These are phyloP conservation scores for Sipha maydis DNA, from an alignment of 2,888 invertebrate species.

Conservation along the genomic window DNA sequence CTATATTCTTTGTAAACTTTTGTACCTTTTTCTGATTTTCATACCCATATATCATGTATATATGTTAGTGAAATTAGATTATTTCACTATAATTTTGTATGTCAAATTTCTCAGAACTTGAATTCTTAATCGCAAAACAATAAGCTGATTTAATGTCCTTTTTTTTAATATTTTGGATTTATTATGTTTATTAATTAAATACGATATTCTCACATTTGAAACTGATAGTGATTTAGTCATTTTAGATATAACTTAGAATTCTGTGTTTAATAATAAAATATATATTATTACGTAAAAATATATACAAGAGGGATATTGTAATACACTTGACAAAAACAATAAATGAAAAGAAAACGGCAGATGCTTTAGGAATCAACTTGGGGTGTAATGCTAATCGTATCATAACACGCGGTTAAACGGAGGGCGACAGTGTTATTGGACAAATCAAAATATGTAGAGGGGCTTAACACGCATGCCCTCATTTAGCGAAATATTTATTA, in stretches of 20 bases:
- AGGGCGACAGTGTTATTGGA: slow-evolving; percentile 55
- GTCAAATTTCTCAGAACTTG: neutral
- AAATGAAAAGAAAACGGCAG: slow-evolving; percentile 37
- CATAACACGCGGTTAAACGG: slow-evolving; percentile 62
- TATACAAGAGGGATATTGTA: slow-evolving; percentile 1
- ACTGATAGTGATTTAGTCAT: neutral
- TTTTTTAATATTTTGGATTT: neutral
- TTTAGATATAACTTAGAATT: neutral
- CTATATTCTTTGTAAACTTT: neutral
- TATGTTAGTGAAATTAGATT: too few relatives aligned
- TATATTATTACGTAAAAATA: slow-evolving; percentile 2
- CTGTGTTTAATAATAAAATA: neutral
- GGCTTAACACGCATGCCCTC: slow-evolving; percentile 28
- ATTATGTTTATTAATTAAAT: neutral
- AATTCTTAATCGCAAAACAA: neutral
- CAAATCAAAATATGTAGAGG: slow-evolving; percentile 56
- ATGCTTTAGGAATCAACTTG: slow-evolving; percentile 49
- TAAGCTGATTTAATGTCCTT: neutral
- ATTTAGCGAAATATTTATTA: slow-evolving; percentile 59
- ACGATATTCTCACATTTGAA: too few relatives aligned
- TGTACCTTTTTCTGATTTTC: neutral
- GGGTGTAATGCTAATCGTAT: slow-evolving; percentile 62
- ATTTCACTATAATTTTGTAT: too few relatives aligned
- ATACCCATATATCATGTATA: neutral
- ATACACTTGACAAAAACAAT: slow-evolving; percentile 52